Percentiles rank a stretch among this genome's conserved stretches.
Conservation (phyloP, 2,888 invertebrate genomes). For the Heliconius cydno region DNA sequence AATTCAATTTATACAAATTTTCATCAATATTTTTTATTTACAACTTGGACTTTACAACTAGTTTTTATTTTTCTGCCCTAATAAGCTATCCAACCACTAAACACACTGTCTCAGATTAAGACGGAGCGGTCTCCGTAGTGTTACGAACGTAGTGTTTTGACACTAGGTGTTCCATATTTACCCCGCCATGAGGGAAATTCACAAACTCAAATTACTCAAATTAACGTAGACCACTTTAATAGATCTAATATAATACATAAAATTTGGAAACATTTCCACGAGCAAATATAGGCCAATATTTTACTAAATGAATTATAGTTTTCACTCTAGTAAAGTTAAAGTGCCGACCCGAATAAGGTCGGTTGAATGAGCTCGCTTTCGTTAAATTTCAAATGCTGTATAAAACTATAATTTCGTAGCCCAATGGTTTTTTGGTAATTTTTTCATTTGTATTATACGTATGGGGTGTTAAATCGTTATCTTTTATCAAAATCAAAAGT, state of each 20-base stretch:
- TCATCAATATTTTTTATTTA: too few relatives aligned
- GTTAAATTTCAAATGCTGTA: constrained; percentile 14
- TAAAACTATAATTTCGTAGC: neutral
- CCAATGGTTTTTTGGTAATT: neutral
- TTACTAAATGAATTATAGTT: constrained; percentile 21
- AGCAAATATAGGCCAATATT: constrained; percentile 18
- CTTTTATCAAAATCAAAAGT: too few relatives aligned
- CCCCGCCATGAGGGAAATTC: neutral
- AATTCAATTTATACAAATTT: too few relatives aligned
- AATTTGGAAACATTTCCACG: neutral
- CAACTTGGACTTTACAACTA: too few relatives aligned
- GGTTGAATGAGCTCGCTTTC: constrained; percentile 18
- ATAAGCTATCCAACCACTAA: too few relatives aligned
- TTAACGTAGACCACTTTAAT: neutral
- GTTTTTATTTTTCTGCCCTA: too few relatives aligned
- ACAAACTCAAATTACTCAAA: neutral
- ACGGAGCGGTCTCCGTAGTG: too few relatives aligned
- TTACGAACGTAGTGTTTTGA: too few relatives aligned
- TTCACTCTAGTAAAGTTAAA: constrained; percentile 23
- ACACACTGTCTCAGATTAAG: too few relatives aligned
- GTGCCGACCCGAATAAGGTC: constrained; percentile 23
- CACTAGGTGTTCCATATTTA: too few relatives aligned
- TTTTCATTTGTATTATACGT: neutral
- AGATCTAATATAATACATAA: neutral
- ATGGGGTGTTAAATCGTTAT: too few relatives aligned